Evolutionary conservation across 2,113 vertebrate species (phyloP).

Genomic region (Gavialis gangeticus): DNA sequence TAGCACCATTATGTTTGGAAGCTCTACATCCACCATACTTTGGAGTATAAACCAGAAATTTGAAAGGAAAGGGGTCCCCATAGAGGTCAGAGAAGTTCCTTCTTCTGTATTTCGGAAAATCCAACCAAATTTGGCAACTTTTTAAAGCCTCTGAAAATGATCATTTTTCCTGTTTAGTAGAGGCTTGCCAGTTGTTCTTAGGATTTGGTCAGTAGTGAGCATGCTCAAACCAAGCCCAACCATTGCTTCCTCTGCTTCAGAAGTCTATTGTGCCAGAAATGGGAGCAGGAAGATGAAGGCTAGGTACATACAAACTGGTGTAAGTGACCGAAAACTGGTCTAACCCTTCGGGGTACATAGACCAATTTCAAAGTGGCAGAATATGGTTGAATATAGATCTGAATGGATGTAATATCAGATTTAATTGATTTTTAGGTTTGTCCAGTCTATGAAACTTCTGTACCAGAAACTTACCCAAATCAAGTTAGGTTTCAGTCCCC

Average conservation of each 20-base stretch:
- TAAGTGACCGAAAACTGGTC: no score
- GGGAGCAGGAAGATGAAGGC: background rate
- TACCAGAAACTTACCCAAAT: no score
- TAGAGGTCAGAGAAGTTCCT: background rate
- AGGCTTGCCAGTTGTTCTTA: background rate
- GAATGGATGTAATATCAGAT: no score
- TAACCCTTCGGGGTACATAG: no score
- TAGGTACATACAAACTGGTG: no score
- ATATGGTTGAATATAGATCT: no score
- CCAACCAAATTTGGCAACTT: background rate
- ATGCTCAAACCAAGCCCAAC: background rate
- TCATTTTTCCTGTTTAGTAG: background rate
- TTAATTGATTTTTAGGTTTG: no score
- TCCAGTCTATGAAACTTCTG: no score
- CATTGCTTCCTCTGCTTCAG: background rate
- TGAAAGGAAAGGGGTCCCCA: background rate
- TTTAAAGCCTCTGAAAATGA: background rate
- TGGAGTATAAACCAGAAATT: background rate
- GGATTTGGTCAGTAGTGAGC: background rate
- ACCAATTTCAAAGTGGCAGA: no score
- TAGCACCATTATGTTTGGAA: rapidly evolving
- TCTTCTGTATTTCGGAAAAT: background rate
- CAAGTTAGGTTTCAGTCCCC: no score
- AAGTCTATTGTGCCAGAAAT: background rate
- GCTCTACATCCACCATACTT: background rate